Evolutionary conservation across 2,888 invertebrate genomes (phyloP).

Genomic region (Ophioninae sp.): DNA sequence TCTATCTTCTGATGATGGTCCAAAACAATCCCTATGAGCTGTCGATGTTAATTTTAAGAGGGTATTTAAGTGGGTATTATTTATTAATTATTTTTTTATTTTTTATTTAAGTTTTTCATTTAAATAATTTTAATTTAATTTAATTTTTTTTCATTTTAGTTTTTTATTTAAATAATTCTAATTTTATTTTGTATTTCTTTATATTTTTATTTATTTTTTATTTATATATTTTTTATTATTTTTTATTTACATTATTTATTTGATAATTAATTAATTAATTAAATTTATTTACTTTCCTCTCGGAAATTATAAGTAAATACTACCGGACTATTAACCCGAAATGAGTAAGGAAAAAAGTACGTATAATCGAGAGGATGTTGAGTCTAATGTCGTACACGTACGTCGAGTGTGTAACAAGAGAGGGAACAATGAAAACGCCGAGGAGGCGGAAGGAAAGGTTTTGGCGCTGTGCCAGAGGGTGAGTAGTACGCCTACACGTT

Average conservation of each 20-base stretch:
- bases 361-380: slow-evolving; percentile 53
- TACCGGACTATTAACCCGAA: too few species aligned
- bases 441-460: slow-evolving; percentile 44
- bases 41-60: background rate
- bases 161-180: too few species aligned
- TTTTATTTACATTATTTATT: too few species aligned
- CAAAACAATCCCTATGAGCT: background rate
- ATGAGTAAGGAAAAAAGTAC: background rate
- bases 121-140: too few species aligned
- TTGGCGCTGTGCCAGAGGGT: slow-evolving; percentile 58
- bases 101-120: background rate
- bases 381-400: slow-evolving; percentile 71
- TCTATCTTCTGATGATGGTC: background rate
- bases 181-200: too few species aligned
- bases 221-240: too few species aligned
- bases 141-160: too few species aligned
- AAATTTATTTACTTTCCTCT: too few species aligned
- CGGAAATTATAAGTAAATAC: too few species aligned
- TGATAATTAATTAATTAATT: too few species aligned
- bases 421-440: slow-evolving; percentile 18
- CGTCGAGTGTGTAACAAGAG: slow-evolving; percentile 72
- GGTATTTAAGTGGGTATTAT: background rate
- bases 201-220: too few species aligned
- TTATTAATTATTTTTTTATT: background rate
- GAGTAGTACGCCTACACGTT: slow-evolving; percentile 59